A percentile compares a stretch with the other conserved stretches of the same genome.
phyloP scores from a whole-genome alignment of 2,797 vertebrate genomes.

The Paratrypauchen microcephalus region DNA sequence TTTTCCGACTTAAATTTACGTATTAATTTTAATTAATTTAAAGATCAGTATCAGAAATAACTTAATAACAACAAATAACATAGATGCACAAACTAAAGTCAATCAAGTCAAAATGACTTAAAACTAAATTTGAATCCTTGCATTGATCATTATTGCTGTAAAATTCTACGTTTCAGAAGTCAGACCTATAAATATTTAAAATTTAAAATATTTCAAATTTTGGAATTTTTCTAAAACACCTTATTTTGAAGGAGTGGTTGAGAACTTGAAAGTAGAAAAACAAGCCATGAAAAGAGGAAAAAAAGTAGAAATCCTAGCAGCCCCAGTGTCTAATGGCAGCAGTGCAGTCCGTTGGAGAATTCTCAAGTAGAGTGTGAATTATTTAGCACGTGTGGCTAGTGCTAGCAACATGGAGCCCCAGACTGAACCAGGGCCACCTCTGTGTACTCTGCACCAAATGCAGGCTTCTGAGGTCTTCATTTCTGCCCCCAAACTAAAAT shows the following conservation, averaged over 20 bases:
- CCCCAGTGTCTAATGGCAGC: slow-evolving; percentile 71
- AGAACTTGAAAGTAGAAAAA: slow-evolving; percentile 49
- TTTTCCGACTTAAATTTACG: too few species aligned
- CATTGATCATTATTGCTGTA: too few species aligned
- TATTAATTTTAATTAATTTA: too few species aligned
- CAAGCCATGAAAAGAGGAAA: slow-evolving; percentile 28
- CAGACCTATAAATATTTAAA: not conserved
- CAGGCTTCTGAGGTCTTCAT: slow-evolving; percentile 47
- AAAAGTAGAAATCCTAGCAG: slow-evolving; percentile 51
- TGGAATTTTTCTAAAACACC: slow-evolving; percentile 17
- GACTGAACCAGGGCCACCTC: slow-evolving; percentile 48
- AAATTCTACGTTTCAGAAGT: not conserved
- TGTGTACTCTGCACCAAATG: slow-evolving; percentile 48
- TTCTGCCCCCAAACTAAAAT: slow-evolving; percentile 19
- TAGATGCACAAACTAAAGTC: too few species aligned
- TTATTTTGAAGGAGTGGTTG: slow-evolving; percentile 13
- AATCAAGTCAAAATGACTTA: too few species aligned
- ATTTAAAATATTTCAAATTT: slow-evolving; percentile 30
- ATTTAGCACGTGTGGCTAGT: slow-evolving; percentile 73
- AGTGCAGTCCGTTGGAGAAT: slow-evolving; percentile 71
- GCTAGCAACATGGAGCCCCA: slow-evolving; percentile 66
- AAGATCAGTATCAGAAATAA: too few species aligned
- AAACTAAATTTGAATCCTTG: too few species aligned
- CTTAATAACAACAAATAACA: too few species aligned
- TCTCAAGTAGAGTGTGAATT: slow-evolving; percentile 77